Evolutionary conservation across 2,797 vertebrate species (phyloP), one percentile per base, ranked within the genome.

Genomic region (Sandelia bainsii): DNA sequence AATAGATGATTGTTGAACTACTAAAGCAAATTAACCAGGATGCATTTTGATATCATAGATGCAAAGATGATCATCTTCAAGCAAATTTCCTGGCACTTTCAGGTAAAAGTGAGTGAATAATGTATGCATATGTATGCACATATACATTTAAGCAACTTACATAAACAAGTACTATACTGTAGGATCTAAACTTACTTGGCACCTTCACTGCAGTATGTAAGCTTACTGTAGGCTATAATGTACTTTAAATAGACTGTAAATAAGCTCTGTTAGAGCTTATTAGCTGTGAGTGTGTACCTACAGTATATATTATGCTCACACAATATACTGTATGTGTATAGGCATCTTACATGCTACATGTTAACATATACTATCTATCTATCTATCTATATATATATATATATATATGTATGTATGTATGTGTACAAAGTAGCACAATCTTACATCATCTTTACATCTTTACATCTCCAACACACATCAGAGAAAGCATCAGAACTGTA

Each of bases 391-490:
- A n/a, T n/a, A n/a, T 75, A 5, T 61, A 46, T 66, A 29, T 40
- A 9, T 9, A 1, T 51, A 8, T 34, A 25, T 63, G 52, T 34
- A 8, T 34, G 6, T 34, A 10, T 34, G 9, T 34, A 7, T 1
- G 16, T 19, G 72, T 37, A 56, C 51, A 89, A 87, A 88, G 81
- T 81, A 77, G 62, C 72, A 67, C 66, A 87, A 83, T 89, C 80
- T 82, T n/a, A n/a, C n/a, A n/a, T n/a, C n/a, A n/a, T 59, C 77
- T 88, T 75, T 25, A 17, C 73, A 77, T 56, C 72, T 82, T 82
- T 27, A 69, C 68, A 79, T 80, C 67, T 64, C 27, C 50, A 22
- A 58, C 66, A 66, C 34, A 39, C 75, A 77, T 70, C 27, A 29
- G 57, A 62, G 46, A 62, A 54, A 49, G 23, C 64, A 29, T 63